Conservation (phyloP, 2,888 invertebrate genomes). For the Limenitis camilla region DNA sequence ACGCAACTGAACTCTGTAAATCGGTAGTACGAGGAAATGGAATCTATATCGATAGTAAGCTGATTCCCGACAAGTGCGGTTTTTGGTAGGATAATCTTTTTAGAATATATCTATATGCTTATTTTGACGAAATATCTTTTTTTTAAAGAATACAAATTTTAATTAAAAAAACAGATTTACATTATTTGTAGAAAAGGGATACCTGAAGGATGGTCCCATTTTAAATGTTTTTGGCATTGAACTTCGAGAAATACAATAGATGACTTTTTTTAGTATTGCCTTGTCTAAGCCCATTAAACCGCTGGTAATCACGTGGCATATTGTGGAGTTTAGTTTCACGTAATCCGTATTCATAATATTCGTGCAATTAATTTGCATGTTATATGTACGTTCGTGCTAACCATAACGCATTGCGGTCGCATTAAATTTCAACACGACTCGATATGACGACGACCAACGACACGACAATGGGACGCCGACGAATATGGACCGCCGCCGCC, state of each 20-base stretch:
- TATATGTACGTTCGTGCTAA: slow-evolving; percentile 44
- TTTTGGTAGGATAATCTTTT: background rate
- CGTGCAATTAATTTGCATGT: slow-evolving; percentile 62
- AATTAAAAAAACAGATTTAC: too few relatives aligned
- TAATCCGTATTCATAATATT: slow-evolving; percentile 63
- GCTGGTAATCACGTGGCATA: slow-evolving; percentile 14
- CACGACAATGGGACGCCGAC: slow-evolving; percentile 21
- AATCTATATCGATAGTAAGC: slow-evolving; percentile 7
- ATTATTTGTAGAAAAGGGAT: too few relatives aligned
- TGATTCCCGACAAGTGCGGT: background rate
- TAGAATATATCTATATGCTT: too few relatives aligned
- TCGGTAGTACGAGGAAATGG: background rate
- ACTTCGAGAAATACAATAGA: too few relatives aligned
- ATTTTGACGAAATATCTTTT: too few relatives aligned
- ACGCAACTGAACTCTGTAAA: background rate
- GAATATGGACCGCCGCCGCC: slow-evolving; percentile 14
- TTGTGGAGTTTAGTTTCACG: slow-evolving; percentile 38
- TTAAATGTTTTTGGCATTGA: too few relatives aligned
- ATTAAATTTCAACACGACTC: slow-evolving; percentile 5
- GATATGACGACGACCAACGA: slow-evolving; percentile 11
- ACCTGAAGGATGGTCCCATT: too few relatives aligned
- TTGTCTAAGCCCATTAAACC: background rate
- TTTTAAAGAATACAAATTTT: too few relatives aligned
- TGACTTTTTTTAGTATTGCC: too few relatives aligned
- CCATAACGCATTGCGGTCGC: slow-evolving; percentile 25